These are phyloP conservation scores for Meiosimyza decipiens DNA, from an alignment of 2,888 invertebrate species.

Conservation along the genomic window DNA sequence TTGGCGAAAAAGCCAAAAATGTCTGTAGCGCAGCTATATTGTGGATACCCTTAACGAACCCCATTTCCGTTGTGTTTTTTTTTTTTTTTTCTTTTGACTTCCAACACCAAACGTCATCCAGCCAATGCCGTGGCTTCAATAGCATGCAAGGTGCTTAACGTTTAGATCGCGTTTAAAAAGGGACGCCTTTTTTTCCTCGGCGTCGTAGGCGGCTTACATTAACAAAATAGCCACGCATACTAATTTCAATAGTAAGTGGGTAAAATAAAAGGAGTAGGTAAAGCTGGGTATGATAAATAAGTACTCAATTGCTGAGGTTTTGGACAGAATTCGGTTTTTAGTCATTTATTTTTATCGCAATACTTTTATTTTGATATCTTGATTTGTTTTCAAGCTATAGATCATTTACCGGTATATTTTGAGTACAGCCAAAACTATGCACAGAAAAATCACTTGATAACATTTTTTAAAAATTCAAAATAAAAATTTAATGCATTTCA, in stretches of 20 bases:
- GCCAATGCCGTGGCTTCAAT: background rate
- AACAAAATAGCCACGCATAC: constrained; percentile 3
- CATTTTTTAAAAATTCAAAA: no score
- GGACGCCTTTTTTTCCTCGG: background rate
- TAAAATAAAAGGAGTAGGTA: background rate
- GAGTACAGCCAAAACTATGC: no score
- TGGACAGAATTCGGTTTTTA: no score
- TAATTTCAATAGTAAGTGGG: background rate
- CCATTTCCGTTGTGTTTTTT: constrained; percentile 6
- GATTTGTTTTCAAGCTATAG: no score
- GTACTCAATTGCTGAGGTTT: no score
- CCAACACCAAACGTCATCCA: background rate
- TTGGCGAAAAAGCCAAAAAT: no score
- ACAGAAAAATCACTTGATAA: no score
- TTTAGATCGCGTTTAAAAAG: constrained; percentile 22
- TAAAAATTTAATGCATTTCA: no score
- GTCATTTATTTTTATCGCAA: no score
- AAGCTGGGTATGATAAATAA: background rate
- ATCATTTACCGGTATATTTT: no score
- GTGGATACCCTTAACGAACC: background rate
- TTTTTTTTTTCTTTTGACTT: background rate
- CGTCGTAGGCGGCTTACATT: background rate
- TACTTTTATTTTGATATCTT: no score
- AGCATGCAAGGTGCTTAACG: constrained; percentile 16
- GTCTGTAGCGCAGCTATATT: no score